A percentile compares a stretch with the other conserved stretches of the same genome.
phyloP scores from a whole-genome alignment of 2,113 vertebrate species.

The Eublepharis macularius region DNA sequence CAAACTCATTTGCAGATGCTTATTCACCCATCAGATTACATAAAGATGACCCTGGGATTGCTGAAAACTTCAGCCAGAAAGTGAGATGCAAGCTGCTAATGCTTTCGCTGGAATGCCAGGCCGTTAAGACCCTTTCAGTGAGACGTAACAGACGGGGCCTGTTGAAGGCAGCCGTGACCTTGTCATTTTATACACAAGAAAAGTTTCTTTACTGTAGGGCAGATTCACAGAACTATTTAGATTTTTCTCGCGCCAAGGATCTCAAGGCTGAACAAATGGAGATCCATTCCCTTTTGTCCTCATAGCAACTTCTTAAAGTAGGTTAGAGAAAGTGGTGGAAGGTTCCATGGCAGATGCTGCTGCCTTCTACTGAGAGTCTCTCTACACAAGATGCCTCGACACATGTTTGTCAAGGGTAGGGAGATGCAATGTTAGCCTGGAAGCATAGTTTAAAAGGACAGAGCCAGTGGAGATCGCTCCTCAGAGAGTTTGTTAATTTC shows the following conservation, averaged over 20 bases:
- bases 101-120: constrained; percentile 45
- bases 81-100: constrained; percentile 28
- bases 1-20: constrained; percentile 64
- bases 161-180: constrained; percentile 54
- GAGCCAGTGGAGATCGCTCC: no score
- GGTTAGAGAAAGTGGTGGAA: no score
- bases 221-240: constrained; percentile 47
- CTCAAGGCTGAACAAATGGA: not conserved
- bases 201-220: constrained; percentile 37
- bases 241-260: no score
- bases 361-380: no score
- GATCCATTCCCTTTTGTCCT: no score
- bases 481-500: no score
- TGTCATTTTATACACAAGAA: constrained; percentile 46
- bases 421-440: no score
- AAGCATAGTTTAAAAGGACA: no score
- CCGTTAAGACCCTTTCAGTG: constrained; percentile 51
- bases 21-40: constrained; percentile 57
- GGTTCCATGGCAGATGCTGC: no score
- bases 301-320: no score
- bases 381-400: no score
- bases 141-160: constrained; percentile 28
- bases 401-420: no score
- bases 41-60: constrained; percentile 44
- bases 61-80: constrained; percentile 43